These are phyloP conservation scores for Diorhabda sublineata DNA, from an alignment of 1,140 invertebrate species.

Conservation along the genomic window DNA sequence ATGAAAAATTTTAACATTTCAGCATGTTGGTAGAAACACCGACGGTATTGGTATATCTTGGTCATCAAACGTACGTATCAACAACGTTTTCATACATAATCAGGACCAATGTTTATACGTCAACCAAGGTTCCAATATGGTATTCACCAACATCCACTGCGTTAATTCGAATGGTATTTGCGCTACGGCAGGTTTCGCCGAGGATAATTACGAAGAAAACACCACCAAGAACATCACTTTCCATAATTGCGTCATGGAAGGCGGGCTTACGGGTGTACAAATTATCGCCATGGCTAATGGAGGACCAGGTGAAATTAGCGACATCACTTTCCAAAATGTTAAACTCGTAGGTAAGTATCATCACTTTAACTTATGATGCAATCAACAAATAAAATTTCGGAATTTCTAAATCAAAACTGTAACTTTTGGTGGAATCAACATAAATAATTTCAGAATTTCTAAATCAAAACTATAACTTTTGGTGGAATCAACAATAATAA, in stretches of 20 bases:
- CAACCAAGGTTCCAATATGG: background rate
- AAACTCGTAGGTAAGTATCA: background rate
- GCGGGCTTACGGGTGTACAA: background rate
- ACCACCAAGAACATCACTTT: background rate
- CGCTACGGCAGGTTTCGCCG: background rate
- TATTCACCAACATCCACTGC: background rate
- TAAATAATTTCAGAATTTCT: no score
- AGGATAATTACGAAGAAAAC: background rate
- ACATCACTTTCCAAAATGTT: background rate
- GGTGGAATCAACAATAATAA: no score
- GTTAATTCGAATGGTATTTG: background rate
- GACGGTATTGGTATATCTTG: background rate
- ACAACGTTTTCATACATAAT: background rate
- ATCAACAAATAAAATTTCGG: no score
- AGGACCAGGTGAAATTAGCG: background rate
- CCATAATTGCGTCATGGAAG: background rate
- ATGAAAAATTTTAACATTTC: no score
- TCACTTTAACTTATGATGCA: no score
- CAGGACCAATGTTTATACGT: constrained; percentile 2
- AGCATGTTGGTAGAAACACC: background rate
- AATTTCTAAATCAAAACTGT: no score
- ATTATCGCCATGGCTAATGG: background rate
- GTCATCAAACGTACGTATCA: background rate
- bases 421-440: no score
- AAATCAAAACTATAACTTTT: no score